These are phyloP conservation scores for Psittacula derbiana DNA, from an alignment of 2,797 vertebrate species.

Conservation along the genomic window DNA sequence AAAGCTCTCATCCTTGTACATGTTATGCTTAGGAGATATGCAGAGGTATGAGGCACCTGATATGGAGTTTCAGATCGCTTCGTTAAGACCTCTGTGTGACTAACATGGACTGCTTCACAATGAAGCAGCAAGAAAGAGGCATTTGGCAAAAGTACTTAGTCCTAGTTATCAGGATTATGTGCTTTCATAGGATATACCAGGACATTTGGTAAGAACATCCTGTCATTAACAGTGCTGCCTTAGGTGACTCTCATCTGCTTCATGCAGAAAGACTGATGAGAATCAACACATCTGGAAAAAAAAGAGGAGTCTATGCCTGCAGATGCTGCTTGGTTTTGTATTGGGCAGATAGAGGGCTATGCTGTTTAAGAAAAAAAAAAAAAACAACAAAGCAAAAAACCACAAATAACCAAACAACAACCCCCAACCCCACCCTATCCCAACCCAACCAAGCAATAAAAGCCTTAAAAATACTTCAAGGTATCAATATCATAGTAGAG, in stretches of 20 bases:
- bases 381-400: not conserved
- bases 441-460: not conserved
- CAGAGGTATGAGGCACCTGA: not conserved
- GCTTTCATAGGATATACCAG: not conserved
- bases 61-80: not conserved
- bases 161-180: not conserved
- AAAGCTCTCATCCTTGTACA: not conserved
- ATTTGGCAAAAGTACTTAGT: not conserved
- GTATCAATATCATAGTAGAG: not conserved
- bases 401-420: not conserved
- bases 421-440: rapidly evolving
- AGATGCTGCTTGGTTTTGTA: not conserved
- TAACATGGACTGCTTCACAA: not conserved
- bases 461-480: not conserved
- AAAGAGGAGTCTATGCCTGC: not conserved
- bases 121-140: not conserved
- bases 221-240: not conserved
- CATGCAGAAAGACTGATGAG: not conserved
- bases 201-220: not conserved
- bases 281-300: not conserved
- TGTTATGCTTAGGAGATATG: not conserved
- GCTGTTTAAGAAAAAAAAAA: not conserved
- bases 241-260: not conserved
- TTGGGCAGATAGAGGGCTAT: not conserved
- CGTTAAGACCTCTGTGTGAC: not conserved